Evolutionary conservation across 2,797 vertebrate species (phyloP).

Genomic region (Scolopax rusticola): DNA sequence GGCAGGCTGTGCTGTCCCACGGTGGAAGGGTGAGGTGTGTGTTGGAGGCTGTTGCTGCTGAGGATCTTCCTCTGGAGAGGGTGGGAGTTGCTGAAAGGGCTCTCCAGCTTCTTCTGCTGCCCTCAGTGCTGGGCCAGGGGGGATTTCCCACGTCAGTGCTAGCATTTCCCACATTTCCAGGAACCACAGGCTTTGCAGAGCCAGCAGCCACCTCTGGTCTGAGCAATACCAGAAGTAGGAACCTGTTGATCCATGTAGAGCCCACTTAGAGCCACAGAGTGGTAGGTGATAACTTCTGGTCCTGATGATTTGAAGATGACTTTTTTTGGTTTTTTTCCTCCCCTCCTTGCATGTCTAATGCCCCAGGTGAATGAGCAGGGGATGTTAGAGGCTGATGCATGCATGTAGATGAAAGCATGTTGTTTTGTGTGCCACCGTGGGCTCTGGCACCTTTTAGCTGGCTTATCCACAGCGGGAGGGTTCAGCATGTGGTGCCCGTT

Average conservation of each 20-base stretch:
- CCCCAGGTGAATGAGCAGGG: not conserved
- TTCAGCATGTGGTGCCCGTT: not conserved
- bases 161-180: not conserved
- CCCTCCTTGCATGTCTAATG: not conserved
- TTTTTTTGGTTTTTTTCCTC: too few relatives aligned
- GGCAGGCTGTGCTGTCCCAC: not conserved
- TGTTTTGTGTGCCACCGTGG: not conserved
- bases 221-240: not conserved
- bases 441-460: not conserved
- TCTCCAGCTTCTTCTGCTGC: not conserved
- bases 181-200: not conserved
- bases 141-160: not conserved
- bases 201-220: not conserved
- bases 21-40: not conserved
- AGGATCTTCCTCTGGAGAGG: not conserved
- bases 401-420: fast-evolving
- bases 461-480: not conserved
- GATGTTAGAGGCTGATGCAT: not conserved
- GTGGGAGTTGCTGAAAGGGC: not conserved
- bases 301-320: not conserved
- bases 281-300: not conserved
- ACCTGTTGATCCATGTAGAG: not conserved
- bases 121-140: not conserved
- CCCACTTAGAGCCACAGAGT: fast-evolving
- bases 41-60: not conserved